phyloP scores from a whole-genome alignment of 2,113 vertebrate species.

The Daubentonia madagascariensis region DNA sequence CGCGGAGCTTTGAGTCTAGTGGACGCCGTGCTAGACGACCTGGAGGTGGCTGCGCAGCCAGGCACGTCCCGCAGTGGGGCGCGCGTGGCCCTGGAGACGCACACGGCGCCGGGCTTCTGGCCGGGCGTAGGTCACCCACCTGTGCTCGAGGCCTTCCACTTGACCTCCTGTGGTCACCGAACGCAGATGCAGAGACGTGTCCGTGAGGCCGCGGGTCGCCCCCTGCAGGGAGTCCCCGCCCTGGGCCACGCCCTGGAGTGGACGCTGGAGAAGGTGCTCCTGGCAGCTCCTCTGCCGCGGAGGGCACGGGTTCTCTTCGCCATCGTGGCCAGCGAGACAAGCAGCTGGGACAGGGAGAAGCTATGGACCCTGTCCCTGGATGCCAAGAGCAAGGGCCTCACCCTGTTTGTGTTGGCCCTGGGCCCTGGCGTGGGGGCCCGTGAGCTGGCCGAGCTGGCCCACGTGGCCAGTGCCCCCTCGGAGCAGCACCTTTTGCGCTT shows the following conservation, averaged over 20 bases:
- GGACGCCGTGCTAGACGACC: conserved; percentile 82
- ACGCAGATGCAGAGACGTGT: conserved; percentile 85
- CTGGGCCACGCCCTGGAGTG: conserved; percentile 87
- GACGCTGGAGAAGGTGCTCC: conserved; percentile 82
- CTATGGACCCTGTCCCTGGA: conserved; percentile 80
- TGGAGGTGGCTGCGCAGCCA: conserved; percentile 83
- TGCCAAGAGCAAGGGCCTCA: conserved; percentile 89
- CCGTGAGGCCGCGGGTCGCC: conserved; percentile 64
- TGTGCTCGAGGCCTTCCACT: conserved; percentile 82
- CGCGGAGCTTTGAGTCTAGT: conserved; percentile 84
- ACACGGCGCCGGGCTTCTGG: conserved; percentile 77
- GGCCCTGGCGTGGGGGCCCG: conserved; percentile 74
- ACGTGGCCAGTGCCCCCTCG: conserved; percentile 82
- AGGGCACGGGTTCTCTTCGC: conserved; percentile 82
- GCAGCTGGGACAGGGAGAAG: conserved; percentile 80
- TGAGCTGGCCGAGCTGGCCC: conserved; percentile 84
- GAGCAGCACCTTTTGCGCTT: conserved; percentile 88
- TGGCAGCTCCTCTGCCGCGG: conserved; percentile 73
- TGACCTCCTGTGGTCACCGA: conserved; percentile 76
- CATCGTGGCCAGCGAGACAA: conserved; percentile 85
- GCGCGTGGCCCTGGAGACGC: conserved; percentile 86
- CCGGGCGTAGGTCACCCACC: conserved; percentile 55
- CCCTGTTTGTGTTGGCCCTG: conserved; percentile 86
- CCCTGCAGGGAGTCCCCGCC: conserved; percentile 80
- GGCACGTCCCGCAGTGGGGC: conserved; percentile 28